Base-by-base conservation (phyloP, 2,888 invertebrate genomes). In the Pegoplata infirma region DNA sequence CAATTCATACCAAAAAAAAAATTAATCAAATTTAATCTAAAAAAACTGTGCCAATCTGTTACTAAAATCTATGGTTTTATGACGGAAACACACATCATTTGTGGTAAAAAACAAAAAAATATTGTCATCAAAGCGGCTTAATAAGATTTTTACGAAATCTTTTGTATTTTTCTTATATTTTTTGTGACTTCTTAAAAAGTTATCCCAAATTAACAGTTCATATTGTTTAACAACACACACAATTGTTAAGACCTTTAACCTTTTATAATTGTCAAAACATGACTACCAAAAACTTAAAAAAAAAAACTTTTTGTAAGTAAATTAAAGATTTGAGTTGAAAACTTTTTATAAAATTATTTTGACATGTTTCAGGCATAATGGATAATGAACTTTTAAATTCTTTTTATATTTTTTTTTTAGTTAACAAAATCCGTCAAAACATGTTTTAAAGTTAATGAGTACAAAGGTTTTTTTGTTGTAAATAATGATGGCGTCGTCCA, bases 241-340 rank as follows among this genome's bases (percentile, higher is more conserved):
- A 63, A 67, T 72, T 76, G 75, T 58, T 64, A 80, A 80, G 81
- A 75, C 66, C 82, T 77, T 82, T 81, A 82, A 83, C 81, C 82
- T 80, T 66, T 68, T 79, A 73, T 81, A 77, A 81, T 78, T 83
- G 80, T 81, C 80, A 79, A 82, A 82, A 82, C 81, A 82, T 80
- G 82, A 74, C 82, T 80, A 74, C 80, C 75, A 58, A 56, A 21
- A 21, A 12, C 44, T 53, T 56, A 49, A 19, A 44, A 40, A 6
- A 46, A 53, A 32, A 56, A 47, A 10, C 8, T 73, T 25, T 53
- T 49, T 19, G 21, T 53, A 40, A 56, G 16, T 36, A 10, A 47
- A 21, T 28, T 56, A 47, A 47, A 17, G 4, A 28, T 40, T 8
- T 40, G 36, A 40, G n/a, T 1, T 40, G 12, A 12, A 46, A 46